Evolutionary conservation across 2,888 invertebrate species (phyloP).

Genomic region (Dolichopus griseipennis): DNA sequence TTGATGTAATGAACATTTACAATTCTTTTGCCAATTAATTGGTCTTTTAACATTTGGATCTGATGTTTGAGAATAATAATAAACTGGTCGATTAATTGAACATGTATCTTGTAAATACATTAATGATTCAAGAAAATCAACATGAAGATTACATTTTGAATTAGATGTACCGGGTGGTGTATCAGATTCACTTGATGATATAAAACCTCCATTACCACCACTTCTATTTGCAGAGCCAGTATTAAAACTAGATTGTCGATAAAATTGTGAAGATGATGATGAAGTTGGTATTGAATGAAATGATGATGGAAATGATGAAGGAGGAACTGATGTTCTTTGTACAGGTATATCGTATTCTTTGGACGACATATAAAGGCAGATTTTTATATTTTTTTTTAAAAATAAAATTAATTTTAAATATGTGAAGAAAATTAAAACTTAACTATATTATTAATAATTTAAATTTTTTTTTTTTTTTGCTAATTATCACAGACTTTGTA

Average conservation of each 20-base stretch:
- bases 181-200: not conserved
- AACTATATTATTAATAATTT: not conserved
- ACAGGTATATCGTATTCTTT: not conserved
- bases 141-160: conserved; percentile 23
- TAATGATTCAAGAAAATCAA: conserved; percentile 24
- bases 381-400: too few relatives aligned
- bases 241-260: not conserved
- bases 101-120: conserved; percentile 25
- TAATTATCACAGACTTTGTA: conserved; percentile 1
- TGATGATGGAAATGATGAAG: not conserved
- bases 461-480: not conserved
- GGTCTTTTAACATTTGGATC: conserved; percentile 11
- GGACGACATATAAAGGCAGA: not conserved
- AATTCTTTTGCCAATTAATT: conserved; percentile 20
- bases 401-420: too few relatives aligned
- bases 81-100: conserved; percentile 16
- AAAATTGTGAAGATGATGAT: not conserved
- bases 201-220: not conserved
- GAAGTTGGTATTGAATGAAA: not conserved
- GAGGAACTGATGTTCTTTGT: conserved; percentile 4
- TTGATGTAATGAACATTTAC: conserved; percentile 26
- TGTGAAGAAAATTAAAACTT: too few relatives aligned
- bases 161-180: not conserved
- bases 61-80: conserved; percentile 13
- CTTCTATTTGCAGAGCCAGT: not conserved